Conservation (phyloP, 2,113 vertebrate genomes). For the Shinisaurus crocodilurus region DNA sequence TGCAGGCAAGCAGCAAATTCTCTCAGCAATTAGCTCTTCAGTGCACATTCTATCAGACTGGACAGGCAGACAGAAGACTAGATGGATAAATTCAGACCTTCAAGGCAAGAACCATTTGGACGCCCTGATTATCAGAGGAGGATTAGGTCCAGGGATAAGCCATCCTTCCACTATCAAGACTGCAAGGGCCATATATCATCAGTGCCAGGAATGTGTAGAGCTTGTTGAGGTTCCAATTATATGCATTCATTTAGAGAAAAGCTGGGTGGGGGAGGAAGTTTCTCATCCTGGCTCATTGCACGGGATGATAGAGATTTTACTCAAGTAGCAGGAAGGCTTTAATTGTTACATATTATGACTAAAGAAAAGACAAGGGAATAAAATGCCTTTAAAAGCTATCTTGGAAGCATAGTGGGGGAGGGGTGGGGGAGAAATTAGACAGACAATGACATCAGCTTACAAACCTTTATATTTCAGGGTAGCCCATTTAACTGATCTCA, state of each 20-base stretch:
- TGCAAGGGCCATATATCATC: conserved; percentile 6
- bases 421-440: background rate
- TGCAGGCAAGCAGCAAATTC: conserved; percentile 83
- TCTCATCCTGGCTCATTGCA: background rate
- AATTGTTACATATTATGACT: conserved; percentile 3
- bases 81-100: conserved; percentile 57
- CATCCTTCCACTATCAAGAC: conserved; percentile 48
- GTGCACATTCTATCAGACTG: conserved; percentile 82
- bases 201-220: background rate
- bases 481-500: background rate
- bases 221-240: conserved; percentile 14
- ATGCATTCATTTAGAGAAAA: background rate
- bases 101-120: conserved; percentile 56
- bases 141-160: conserved; percentile 62
- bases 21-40: conserved; percentile 81
- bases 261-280: background rate
- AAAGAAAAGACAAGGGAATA: background rate
- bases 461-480: background rate
- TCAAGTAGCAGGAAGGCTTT: background rate
- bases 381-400: background rate
- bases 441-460: background rate
- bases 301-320: background rate
- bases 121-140: conserved; percentile 58
- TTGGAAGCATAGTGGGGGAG: background rate
- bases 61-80: conserved; percentile 75